These are phyloP conservation scores for Lanius ludovicianus DNA, from an alignment of 2,113 vertebrate genomes.

Conservation along the genomic window DNA sequence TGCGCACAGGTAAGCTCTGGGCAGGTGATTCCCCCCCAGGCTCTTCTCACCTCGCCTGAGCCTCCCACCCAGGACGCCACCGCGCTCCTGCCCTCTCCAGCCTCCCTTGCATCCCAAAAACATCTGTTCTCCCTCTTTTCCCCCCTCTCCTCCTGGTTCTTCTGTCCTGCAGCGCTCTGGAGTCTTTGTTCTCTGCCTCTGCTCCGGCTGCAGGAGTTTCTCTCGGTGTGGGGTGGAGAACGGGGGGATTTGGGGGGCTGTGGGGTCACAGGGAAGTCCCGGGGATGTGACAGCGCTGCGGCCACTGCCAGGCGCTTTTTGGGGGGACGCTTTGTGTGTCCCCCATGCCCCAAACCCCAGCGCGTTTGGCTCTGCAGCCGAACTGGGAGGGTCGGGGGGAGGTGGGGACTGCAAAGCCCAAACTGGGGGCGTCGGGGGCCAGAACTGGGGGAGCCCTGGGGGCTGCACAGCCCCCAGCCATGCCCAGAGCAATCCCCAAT, in stretches of 20 bases:
- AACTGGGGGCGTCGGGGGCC: not conserved
- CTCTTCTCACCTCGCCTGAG: not conserved
- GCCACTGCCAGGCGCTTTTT: not conserved
- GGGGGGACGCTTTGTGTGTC: not conserved
- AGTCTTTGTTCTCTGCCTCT: not conserved
- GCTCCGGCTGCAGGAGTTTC: not conserved
- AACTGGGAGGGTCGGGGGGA: not conserved
- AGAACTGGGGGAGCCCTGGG: not conserved
- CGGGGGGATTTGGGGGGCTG: not conserved
- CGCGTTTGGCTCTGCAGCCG: not conserved
- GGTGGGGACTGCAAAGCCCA: not conserved
- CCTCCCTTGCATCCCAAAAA: not conserved
- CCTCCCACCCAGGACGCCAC: not conserved
- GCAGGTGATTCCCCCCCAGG: not conserved
- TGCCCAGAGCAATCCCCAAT: not conserved
- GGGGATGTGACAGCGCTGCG: not conserved
- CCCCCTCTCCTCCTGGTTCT: not conserved
- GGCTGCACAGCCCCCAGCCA: not conserved
- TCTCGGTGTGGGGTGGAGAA: not conserved
- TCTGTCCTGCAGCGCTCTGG: not conserved
- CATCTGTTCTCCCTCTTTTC: not conserved
- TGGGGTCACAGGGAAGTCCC: not conserved
- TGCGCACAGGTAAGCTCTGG: conserved; percentile 74
- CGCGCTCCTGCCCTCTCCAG: not conserved
- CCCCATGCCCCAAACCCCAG: not conserved